A percentile compares a stretch with the other conserved stretches of the same genome.
Evolutionary conservation across 2,888 invertebrate species (phyloP).

Genomic region (Emmelina monodactyla): DNA sequence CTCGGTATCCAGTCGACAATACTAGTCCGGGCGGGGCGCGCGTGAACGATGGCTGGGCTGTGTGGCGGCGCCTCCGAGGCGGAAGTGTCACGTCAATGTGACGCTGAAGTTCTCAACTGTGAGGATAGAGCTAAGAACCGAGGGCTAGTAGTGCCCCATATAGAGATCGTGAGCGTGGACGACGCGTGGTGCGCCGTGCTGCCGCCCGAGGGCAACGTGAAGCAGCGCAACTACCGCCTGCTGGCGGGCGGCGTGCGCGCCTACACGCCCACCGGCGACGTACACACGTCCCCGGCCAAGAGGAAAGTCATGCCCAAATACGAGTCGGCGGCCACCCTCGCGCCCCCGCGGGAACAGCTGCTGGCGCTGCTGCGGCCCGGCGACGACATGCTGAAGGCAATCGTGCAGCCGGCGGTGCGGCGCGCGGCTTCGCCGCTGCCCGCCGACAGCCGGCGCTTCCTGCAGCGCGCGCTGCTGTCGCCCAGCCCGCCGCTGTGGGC

Average conservation of each 20-base stretch:
- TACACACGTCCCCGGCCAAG: conserved; percentile 38
- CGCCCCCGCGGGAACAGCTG: conserved; percentile 44
- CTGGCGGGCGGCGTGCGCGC: conserved; percentile 41
- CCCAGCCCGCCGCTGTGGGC: conserved; percentile 33
- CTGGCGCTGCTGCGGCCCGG: conserved; percentile 46
- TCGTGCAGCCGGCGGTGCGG: conserved; percentile 45
- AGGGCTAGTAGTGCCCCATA: too few species aligned
- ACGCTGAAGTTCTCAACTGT: neutral
- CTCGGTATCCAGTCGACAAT: too few species aligned
- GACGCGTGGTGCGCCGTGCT: conserved; percentile 30
- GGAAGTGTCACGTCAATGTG: too few species aligned
- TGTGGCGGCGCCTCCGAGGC: too few species aligned
- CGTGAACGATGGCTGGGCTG: too few species aligned
- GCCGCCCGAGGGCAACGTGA: conserved; percentile 46
- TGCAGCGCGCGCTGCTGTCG: conserved; percentile 41
- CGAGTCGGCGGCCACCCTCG: conserved; percentile 36
- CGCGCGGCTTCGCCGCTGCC: conserved; percentile 43
- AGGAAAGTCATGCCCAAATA: conserved; percentile 43
- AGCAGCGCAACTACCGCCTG: conserved; percentile 40
- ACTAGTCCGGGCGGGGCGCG: too few species aligned
- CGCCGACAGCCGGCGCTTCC: conserved; percentile 47
- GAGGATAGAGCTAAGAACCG: too few species aligned
- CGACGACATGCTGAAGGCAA: conserved; percentile 45
- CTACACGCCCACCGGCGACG: conserved; percentile 46
- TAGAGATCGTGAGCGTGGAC: conserved; percentile 41